Evolutionary conservation across 2,797 vertebrate genomes (phyloP).

Genomic region (Alauda arvensis): DNA sequence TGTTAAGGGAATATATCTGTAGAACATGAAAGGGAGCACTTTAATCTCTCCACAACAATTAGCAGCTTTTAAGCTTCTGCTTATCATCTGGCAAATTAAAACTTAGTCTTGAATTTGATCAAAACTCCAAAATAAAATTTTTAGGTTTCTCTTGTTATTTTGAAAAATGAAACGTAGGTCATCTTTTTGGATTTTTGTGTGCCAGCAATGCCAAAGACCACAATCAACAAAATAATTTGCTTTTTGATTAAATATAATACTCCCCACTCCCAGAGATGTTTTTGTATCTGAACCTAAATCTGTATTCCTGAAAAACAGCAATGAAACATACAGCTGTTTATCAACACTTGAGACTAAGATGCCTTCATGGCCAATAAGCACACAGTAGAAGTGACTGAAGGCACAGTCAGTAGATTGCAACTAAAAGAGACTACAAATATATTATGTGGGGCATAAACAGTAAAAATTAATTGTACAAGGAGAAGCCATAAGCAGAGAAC

Average conservation of each 20-base stretch:
- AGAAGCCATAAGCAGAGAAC: background rate
- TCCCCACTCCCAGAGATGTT: background rate
- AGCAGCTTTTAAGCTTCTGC: conserved; percentile 9
- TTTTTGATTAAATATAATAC: background rate
- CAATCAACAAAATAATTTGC: background rate
- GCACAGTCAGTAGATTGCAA: background rate
- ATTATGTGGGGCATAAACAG: background rate
- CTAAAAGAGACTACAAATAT: background rate
- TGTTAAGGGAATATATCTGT: conserved; percentile 64
- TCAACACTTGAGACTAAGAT: background rate
- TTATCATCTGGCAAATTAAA: conserved; percentile 11
- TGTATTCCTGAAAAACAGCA: conserved; percentile 2
- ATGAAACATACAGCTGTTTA: background rate
- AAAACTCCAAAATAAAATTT: background rate
- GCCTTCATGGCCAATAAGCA: background rate
- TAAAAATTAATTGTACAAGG: background rate
- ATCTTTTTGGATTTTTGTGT: background rate
- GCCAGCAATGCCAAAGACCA: background rate
- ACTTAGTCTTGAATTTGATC: background rate
- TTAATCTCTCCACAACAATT: conserved; percentile 54
- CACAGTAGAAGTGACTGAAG: background rate
- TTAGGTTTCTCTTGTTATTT: background rate
- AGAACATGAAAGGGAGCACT: conserved; percentile 68
- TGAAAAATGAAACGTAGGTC: background rate
- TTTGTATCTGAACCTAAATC: background rate